Base-by-base conservation (phyloP, 2,888 invertebrate species). In the Piscicola geometra region DNA sequence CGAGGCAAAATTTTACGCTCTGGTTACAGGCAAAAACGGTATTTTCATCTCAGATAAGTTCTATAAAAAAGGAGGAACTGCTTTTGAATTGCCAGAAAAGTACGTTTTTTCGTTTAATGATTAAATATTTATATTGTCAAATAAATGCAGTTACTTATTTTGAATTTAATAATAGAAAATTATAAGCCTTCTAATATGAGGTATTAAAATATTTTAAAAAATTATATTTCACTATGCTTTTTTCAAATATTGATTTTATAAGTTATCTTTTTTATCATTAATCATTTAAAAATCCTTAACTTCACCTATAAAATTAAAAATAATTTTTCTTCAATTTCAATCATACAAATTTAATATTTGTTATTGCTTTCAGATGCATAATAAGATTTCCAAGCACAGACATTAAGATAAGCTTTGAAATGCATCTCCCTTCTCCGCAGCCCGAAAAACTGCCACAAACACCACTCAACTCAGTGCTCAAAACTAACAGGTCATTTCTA, bases 31-130 rank as follows among this genome's bases (percentile, higher is more conserved):
- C 83, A 97, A 97, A 87, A 97, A 97, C 88, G 97, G 97, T 83
- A 93, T 97, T 81, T 94, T 97, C 86, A 93, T 97, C 83, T 95
- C 97, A 86, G 96, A 95, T 82, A 92, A 94, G 82, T 94, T 97
- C 88, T 94, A 94, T 87, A 88, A 95, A 81, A 94, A 95, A 88
- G 93, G 93, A 83, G 92, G 93, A 81, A 92, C 94, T 82, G 91
- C 93, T 80, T 90, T 94, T 87, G 92, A 92, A 87, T 89, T 97
- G 85, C 93, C 94, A 82, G 92, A 91, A 88, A 91, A 91, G 94
- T 95, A 88, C 84, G 84, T 83, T n/a, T 68, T 68, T 68, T 68
- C 12, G 3, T 28, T 30, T 33, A 33, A 9, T 68, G 3, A 28
- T 9, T 33, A 28, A 2, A 32, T 32, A 32, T 32, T 68, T 30